Evolutionary conservation across 2,797 vertebrate species (phyloP), one percentile per base, ranked within the genome.

Genomic region (Zalophus californianus): DNA sequence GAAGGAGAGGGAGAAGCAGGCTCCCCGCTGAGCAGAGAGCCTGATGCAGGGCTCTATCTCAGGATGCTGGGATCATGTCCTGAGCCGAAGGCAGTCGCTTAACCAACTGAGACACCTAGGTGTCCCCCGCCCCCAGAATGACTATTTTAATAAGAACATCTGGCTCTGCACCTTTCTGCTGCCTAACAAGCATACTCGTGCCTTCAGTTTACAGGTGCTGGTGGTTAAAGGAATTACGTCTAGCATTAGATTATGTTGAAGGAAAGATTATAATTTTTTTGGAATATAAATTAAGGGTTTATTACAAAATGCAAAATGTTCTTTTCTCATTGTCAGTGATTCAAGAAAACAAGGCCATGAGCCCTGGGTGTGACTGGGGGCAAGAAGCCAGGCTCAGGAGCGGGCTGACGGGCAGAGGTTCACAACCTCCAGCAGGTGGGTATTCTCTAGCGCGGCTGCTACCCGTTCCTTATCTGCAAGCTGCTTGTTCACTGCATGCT

Each of bases 401-500:
- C 98, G 99, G 60, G 98, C 98, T 35, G 99, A 98, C 96, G 99
- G 98, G 95, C 99, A 99, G 98, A 99, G 99, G 98, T 99, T 99
- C 96, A 99, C 99, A 91, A 99, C 99, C 98, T 99, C 99, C 97
- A 99, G 98, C 64, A 99, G 99, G 35, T 99, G 99, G 1, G 99
- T 98, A 97, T 99, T 99, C 96, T 99, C 99, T 98, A 99, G 97
- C 87, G 99, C 99, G 3, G 99, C 99, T 7, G 99, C 99, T 56
- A 99, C 99, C 75, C 99, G 98, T 96, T 99, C 99, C 98, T 99
- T 99, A 98, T 99, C 99, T 3, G 99, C 99, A 29, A 99, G 99
- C 98, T 99, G 99, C 97, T 99, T 99, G 98, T 99, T 99, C 87
- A 99, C 99, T 99, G 99, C 99, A 3, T 99, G 99, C 97, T 99